A percentile compares a stretch with the other conserved stretches of the same genome.
Evolutionary conservation across 1,140 invertebrate genomes (phyloP).

Genomic region (Formica exsecta): DNA sequence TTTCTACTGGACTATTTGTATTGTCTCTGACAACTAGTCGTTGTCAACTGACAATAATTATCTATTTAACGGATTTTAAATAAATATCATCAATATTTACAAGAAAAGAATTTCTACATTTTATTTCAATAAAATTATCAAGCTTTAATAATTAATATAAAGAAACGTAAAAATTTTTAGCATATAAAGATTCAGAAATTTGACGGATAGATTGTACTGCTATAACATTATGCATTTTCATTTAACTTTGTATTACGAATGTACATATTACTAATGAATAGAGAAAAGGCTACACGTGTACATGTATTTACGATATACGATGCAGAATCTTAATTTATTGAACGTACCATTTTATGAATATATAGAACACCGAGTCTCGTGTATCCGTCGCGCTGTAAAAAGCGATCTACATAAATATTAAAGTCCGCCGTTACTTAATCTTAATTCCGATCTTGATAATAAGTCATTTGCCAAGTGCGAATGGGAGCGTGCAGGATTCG

Average conservation of each 20-base stretch:
- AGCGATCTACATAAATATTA: constrained; percentile 24
- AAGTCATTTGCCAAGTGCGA: constrained; percentile 38
- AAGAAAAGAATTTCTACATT: neutral
- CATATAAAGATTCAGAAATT: neutral
- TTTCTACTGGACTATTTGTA: no score
- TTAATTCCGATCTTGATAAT: constrained; percentile 4
- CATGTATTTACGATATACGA: neutral
- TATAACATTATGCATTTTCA: neutral
- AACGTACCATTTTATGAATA: neutral
- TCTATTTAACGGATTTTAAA: neutral
- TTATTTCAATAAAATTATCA: neutral
- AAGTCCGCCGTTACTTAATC: neutral
- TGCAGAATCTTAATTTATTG: constrained; percentile 11
- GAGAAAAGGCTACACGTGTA: neutral
- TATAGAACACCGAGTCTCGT: neutral
- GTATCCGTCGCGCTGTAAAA: neutral
- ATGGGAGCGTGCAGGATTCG: neutral
- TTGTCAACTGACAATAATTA: neutral
- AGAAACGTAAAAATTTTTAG: neutral
- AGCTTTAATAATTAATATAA: neutral
- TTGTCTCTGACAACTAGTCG: neutral
- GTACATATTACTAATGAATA: neutral
- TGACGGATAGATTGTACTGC: neutral
- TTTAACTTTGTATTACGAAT: neutral
- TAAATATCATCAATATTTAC: neutral